Percentiles rank a stretch among this genome's conserved stretches.
Evolutionary conservation across 2,797 vertebrate species (phyloP).

Genomic region (Petrocephalus schoutedeni): DNA sequence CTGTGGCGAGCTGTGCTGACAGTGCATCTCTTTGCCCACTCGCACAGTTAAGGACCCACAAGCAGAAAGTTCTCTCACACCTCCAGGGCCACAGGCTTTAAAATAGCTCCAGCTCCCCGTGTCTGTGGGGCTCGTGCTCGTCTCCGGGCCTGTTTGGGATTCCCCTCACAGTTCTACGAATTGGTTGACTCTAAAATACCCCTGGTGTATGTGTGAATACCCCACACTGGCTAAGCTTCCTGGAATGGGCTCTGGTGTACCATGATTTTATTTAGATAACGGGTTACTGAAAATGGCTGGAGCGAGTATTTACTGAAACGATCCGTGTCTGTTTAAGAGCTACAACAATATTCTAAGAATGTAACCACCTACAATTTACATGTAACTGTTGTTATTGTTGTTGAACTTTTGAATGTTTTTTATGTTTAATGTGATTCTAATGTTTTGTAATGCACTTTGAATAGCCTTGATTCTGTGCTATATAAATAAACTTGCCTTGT

Average conservation of each 20-base stretch:
- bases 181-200: background rate
- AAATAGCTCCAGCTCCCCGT: background rate
- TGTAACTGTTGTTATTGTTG: background rate
- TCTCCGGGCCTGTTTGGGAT: background rate
- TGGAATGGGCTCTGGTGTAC: background rate
- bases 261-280: background rate
- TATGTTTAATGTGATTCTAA: no score
- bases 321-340: background rate
- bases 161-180: background rate
- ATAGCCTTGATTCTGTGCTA: no score
- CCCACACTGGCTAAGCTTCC: background rate
- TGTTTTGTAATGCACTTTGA: no score
- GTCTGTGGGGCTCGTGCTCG: background rate
- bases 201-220: background rate
- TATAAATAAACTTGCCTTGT: no score
- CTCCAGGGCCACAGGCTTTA: background rate
- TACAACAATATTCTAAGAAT: background rate
- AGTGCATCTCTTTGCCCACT: background rate
- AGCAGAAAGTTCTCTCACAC: background rate
- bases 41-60: background rate
- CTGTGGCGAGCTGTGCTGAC: background rate
- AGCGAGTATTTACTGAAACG: background rate
- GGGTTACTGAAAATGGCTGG: background rate
- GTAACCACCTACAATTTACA: background rate
- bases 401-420: background rate